Percentiles rank a stretch among this genome's conserved stretches.
Evolutionary conservation across 2,888 invertebrate genomes (phyloP).

Genomic region (Drosophila nr. fundita): DNA sequence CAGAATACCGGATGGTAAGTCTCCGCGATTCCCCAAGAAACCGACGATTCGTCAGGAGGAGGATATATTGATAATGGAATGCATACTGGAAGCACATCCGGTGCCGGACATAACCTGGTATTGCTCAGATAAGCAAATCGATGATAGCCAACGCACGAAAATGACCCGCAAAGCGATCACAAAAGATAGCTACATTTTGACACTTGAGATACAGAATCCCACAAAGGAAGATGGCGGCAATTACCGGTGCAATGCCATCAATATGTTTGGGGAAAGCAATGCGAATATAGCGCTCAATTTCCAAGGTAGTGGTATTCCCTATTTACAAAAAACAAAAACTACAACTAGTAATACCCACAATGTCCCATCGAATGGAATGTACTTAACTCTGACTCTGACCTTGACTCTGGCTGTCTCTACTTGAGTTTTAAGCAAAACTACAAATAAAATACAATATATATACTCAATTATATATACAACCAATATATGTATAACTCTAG

Average conservation of each 20-base stretch:
- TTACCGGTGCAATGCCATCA: constrained; percentile 99
- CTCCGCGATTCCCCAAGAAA: constrained; percentile 98
- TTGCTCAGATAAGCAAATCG: constrained; percentile 93
- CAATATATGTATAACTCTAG: constrained; percentile 1
- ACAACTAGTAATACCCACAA: constrained; percentile 6
- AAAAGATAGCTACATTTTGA: constrained; percentile 96
- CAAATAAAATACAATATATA: not conserved
- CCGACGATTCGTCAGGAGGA: constrained; percentile 97
- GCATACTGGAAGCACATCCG: constrained; percentile 97
- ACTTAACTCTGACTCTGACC: not conserved
- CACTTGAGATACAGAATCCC: constrained; percentile 97
- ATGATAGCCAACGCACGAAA: constrained; percentile 92
- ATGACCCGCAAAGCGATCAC: constrained; percentile 95
- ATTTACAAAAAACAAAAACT: constrained; percentile 11
- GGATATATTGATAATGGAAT: constrained; percentile 97
- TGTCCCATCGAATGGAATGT: constrained; percentile 4
- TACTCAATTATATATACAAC: not conserved
- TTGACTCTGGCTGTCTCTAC: not conserved
- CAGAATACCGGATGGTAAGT: constrained; percentile 98
- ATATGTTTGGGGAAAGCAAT: constrained; percentile 99
- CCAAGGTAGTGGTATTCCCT: constrained; percentile 90
- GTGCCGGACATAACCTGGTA: constrained; percentile 98
- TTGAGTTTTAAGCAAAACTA: not conserved
- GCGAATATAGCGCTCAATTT: constrained; percentile 99
- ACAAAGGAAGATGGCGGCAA: constrained; percentile 98